Evolutionary conservation across 2,888 invertebrate genomes (phyloP).

Genomic region (Matsumyia berberina): DNA sequence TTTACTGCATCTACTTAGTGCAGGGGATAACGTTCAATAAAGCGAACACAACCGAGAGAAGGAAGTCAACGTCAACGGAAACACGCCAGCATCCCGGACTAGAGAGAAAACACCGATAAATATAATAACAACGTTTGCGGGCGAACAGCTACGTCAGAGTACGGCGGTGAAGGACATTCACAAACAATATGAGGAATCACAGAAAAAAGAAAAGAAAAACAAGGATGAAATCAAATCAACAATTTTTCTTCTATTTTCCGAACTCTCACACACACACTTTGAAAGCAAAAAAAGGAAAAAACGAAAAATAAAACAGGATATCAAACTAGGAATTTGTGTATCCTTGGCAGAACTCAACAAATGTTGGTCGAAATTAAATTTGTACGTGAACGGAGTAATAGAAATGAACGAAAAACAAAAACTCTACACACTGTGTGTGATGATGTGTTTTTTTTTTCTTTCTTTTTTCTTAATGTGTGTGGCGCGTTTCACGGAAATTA

Average conservation of each 20-base stretch:
- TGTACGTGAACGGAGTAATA: slow-evolving; percentile 1
- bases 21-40: slow-evolving; percentile 58
- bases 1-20: slow-evolving; percentile 65
- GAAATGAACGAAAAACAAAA: slow-evolving; percentile 44
- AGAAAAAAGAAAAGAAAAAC: slow-evolving; percentile 45
- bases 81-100: slow-evolving; percentile 65
- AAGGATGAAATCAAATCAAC: slow-evolving; percentile 67
- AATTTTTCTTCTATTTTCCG: slow-evolving; percentile 43
- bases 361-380: slow-evolving; percentile 32
- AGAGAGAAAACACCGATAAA: slow-evolving; percentile 67
- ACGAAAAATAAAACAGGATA: slow-evolving; percentile 21
- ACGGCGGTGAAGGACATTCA: slow-evolving; percentile 73
- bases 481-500: slow-evolving; percentile 74
- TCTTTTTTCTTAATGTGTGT: slow-evolving; percentile 58
- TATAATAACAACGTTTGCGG: slow-evolving; percentile 70
- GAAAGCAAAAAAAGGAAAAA: slow-evolving; percentile 16
- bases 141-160: slow-evolving; percentile 67
- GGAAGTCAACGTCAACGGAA: slow-evolving; percentile 70
- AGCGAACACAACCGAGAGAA: slow-evolving; percentile 49
- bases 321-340: slow-evolving; percentile 53
- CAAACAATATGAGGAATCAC: slow-evolving; percentile 55
- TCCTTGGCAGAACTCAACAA: slow-evolving; percentile 33
- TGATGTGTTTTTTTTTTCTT: slow-evolving; percentile 40
- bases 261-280: slow-evolving; percentile 34
- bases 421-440: slow-evolving; percentile 52